Evolutionary conservation across 2,888 invertebrate genomes (phyloP).

Genomic region (Eristalis tenax): DNA sequence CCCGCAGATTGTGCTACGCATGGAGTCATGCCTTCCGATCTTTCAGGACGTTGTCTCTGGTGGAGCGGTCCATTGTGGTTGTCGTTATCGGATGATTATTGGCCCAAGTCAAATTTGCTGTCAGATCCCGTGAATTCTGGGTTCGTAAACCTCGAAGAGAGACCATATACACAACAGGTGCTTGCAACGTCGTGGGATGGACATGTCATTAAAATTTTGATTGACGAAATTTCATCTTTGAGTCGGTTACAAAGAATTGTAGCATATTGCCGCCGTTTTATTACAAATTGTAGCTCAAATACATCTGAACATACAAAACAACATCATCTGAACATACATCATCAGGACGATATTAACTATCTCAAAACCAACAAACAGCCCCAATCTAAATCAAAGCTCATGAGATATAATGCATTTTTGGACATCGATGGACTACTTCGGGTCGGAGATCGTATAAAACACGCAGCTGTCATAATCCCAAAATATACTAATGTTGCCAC

Average conservation of each 20-base stretch:
- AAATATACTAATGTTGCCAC: background rate
- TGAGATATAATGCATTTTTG: conserved; percentile 2
- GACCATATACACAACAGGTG: background rate
- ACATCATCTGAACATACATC: no score
- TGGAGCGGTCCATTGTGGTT: no score
- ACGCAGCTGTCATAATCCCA: background rate
- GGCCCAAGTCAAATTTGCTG: background rate
- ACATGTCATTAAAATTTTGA: background rate
- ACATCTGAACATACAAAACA: background rate
- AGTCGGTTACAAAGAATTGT: background rate
- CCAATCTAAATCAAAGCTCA: no score
- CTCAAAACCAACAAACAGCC: no score
- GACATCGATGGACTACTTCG: background rate
- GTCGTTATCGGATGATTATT: no score
- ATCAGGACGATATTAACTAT: no score
- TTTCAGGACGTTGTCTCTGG: no score
- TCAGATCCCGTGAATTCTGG: background rate
- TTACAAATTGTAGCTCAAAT: background rate
- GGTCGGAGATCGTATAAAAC: background rate
- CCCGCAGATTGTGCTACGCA: conserved; percentile 71
- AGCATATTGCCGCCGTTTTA: background rate
- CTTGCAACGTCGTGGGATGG: background rate
- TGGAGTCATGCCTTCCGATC: no score
- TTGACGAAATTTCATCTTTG: conserved; percentile 15
- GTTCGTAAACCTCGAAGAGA: background rate